Evolutionary conservation across 2,797 vertebrate genomes (phyloP).

Genomic region (Cyprinella venusta): DNA sequence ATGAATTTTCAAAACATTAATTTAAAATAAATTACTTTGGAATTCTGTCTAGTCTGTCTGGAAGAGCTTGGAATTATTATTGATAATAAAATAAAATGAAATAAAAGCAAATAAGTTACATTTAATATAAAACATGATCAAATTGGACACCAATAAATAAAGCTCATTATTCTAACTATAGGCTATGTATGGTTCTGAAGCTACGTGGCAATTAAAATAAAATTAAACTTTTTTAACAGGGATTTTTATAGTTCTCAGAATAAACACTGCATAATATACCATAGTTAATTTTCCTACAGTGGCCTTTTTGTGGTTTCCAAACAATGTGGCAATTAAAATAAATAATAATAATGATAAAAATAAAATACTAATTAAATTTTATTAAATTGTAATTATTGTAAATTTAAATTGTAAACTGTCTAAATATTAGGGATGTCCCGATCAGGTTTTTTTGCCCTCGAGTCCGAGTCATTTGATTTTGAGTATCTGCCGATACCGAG

Average conservation of each 20-base stretch:
- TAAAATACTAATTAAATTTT: accelerated
- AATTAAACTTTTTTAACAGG: background rate
- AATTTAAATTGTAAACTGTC: too few relatives aligned
- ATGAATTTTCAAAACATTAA: too few relatives aligned
- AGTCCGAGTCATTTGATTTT: too few relatives aligned
- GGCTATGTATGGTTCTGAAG: background rate
- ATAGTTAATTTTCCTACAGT: background rate
- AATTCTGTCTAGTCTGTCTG: background rate
- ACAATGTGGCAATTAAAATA: background rate
- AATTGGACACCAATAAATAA: background rate
- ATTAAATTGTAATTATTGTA: too few relatives aligned
- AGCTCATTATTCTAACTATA: background rate
- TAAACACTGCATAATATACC: too few relatives aligned
- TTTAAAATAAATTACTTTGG: background rate
- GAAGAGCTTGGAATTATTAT: background rate
- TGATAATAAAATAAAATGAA: background rate
- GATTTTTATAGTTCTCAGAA: background rate
- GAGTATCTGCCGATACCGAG: too few relatives aligned
- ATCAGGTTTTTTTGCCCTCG: too few relatives aligned
- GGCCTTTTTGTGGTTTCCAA: background rate
- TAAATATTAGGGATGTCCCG: too few relatives aligned
- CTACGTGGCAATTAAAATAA: background rate
- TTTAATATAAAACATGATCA: too few relatives aligned
- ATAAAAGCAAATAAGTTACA: background rate
- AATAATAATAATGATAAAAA: background rate